Conservation (phyloP, 2,113 vertebrate species). For the Lycocorax pyrrhopterus region DNA sequence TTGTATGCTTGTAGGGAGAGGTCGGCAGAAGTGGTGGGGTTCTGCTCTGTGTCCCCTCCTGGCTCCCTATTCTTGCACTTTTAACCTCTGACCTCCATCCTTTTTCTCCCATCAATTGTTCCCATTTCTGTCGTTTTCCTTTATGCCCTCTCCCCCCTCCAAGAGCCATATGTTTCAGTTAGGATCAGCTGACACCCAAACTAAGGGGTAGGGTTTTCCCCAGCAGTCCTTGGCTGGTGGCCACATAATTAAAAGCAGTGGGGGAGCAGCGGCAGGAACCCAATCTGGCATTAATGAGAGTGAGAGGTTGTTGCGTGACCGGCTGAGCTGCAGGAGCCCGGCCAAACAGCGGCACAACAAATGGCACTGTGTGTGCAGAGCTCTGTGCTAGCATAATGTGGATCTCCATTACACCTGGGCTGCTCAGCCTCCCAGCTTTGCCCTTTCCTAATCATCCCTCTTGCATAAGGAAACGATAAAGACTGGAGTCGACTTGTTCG, state of each 20-base stretch:
- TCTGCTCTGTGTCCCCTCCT: neutral
- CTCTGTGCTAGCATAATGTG: neutral
- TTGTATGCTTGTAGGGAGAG: neutral
- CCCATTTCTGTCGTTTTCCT: neutral
- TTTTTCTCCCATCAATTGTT: neutral
- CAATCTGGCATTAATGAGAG: conserved; percentile 33
- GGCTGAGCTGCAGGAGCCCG: neutral
- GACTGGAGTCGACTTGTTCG: neutral
- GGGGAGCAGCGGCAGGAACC: neutral
- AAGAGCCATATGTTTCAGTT: neutral
- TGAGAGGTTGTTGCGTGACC: neutral
- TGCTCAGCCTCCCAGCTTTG: neutral
- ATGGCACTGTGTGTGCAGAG: neutral
- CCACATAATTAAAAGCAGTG: neutral
- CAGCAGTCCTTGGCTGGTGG: neutral
- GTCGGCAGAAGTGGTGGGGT: neutral
- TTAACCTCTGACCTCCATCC: neutral
- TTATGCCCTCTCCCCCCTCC: neutral
- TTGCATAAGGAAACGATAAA: neutral
- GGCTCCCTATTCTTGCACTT: neutral
- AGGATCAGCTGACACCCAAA: neutral
- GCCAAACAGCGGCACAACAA: neutral
- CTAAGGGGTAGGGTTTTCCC: conserved; percentile 23
- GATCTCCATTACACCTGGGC: neutral
- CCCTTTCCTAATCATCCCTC: neutral